These are phyloP conservation scores for Atlantisia rogersi DNA, from an alignment of 2,113 vertebrate species.

Conservation along the genomic window DNA sequence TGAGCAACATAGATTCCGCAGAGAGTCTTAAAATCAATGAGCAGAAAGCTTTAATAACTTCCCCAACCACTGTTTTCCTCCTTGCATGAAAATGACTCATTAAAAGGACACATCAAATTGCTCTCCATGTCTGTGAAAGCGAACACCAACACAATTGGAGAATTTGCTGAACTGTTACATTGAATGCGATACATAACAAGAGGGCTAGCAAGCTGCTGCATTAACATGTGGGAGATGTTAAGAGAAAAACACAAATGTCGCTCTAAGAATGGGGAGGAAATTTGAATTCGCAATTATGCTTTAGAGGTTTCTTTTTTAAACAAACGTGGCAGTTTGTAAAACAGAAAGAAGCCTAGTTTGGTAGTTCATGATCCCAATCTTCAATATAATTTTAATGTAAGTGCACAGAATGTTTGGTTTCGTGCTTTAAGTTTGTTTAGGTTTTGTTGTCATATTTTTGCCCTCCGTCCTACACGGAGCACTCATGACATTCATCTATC, in stretches of 20 bases:
- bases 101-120: constrained; percentile 43
- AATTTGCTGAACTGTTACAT: neutral
- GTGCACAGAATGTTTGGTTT: neutral
- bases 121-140: neutral
- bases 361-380: constrained; percentile 38
- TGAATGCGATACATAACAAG: neutral
- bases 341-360: constrained; percentile 32
- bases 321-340: neutral
- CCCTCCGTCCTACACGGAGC: neutral
- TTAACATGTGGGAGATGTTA: constrained; percentile 8
- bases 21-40: constrained; percentile 29
- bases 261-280: constrained; percentile 47
- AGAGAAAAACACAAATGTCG: constrained; percentile 36
- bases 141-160: constrained; percentile 5
- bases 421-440: constrained; percentile 23
- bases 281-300: constrained; percentile 38
- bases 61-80: constrained; percentile 22
- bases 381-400: constrained; percentile 13
- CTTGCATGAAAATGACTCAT: constrained; percentile 16
- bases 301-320: neutral
- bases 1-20: neutral
- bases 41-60: constrained; percentile 25
- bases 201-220: neutral
- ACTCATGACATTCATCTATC: neutral
- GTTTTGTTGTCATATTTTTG: neutral